Evolutionary conservation across 1,140 invertebrate genomes (phyloP), one percentile per base, ranked within the genome.

Genomic region (Reticulitermes speratus): DNA sequence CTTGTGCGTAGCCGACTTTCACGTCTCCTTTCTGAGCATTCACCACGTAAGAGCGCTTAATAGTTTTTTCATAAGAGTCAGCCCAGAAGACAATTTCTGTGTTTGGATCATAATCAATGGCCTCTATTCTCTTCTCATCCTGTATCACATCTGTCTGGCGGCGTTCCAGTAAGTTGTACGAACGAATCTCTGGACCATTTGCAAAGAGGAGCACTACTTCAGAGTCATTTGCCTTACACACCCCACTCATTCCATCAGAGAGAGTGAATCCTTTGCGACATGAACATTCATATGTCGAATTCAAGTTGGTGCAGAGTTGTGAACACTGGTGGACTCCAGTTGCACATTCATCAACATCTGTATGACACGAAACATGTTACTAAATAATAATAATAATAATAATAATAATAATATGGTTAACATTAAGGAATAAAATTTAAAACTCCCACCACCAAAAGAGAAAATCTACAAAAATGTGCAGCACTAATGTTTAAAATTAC

Each of bases 81-180:
- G 97, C 96, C 97, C 98, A 99, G 90, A 97, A 99, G 52, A 99
- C 90, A 88, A 98, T 97, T 90, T 97, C 95, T 69, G 92, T 91
- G 69, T 93, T 93, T 0, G 96, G 95, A 90, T 96, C 96, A 89
- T 97, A 97, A 91, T 99, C 98, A 52, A 99, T 90, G 0, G 97
- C 95, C 88, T 97, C 95, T 82, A 99, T 96, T 52, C 97, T 93
- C 89, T 96, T 97, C 90, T 98, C 96, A 9, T 96, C 94, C 0
- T 92, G 92, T 23, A 98, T 95, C 3, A 99, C 94, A 87, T 96
- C 95, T 52, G 95, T 91, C 89, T 96, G 95, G 75, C 95, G 94
- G 45, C 93, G 93, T 85, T 93, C 93, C 52, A 94, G 92, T 6
- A 95, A 88, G 69, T 94, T 93, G 85, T 96, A 95, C 0, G 95